These are phyloP conservation scores for Eupithecia vulgata DNA, from an alignment of 2,888 invertebrate species.

Conservation along the genomic window DNA sequence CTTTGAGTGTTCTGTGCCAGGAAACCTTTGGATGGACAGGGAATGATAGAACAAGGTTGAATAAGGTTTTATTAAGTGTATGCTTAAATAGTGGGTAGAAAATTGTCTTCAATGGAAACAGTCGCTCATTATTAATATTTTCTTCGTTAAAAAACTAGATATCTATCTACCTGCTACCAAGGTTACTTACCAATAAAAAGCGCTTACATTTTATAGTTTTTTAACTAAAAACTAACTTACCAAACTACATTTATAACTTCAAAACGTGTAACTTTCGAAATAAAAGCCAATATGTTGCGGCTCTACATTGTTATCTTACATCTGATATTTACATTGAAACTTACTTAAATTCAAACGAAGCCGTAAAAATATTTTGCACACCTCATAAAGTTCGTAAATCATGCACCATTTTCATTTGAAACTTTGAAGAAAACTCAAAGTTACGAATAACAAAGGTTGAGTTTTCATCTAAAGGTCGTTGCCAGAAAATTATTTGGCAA, in stretches of 20 bases:
- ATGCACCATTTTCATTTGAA: slow-evolving; percentile 24
- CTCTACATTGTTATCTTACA: slow-evolving; percentile 10
- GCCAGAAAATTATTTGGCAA: slow-evolving; percentile 16
- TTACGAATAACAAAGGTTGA: slow-evolving; percentile 24
- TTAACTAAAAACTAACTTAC: neutral
- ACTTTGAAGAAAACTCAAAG: slow-evolving; percentile 29
- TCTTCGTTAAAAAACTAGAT: neutral
- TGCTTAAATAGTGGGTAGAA: neutral
- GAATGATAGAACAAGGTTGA: no score
- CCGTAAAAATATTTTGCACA: slow-evolving; percentile 26
- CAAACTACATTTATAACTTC: neutral
- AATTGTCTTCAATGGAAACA: neutral
- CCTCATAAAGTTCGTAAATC: slow-evolving; percentile 23
- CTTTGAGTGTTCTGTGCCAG: no score
- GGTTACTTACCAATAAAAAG: neutral
- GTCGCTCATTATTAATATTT: neutral
- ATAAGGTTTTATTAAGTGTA: no score
- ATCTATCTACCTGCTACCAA: neutral
- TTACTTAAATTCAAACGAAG: neutral
- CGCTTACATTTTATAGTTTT: neutral
- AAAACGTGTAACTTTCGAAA: neutral
- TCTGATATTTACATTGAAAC: slow-evolving; percentile 6
- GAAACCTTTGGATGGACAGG: no score
- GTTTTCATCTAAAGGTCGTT: slow-evolving; percentile 22
- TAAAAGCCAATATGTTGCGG: neutral